Percentiles rank a stretch among this genome's conserved stretches.
These are phyloP conservation scores for Geophilus truncorum DNA, from an alignment of 2,888 invertebrate species.

Conservation along the genomic window DNA sequence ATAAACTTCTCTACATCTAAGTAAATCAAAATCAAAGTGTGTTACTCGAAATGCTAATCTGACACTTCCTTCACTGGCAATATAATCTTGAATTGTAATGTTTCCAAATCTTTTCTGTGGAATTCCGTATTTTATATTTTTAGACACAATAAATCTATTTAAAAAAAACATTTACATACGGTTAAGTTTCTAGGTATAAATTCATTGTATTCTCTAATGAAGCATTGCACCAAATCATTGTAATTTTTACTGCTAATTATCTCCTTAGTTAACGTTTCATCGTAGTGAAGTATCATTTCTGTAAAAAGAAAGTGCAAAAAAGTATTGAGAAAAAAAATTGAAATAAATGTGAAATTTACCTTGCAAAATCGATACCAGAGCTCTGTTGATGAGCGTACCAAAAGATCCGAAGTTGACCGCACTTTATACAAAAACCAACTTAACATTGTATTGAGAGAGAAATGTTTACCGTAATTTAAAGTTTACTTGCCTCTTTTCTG, in stretches of 20 bases:
- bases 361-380: not conserved
- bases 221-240: no score
- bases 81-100: not conserved
- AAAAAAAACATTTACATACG: not conserved
- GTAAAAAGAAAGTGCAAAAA: no score
- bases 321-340: no score
- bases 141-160: not conserved
- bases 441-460: not conserved
- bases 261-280: not conserved
- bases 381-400: not conserved
- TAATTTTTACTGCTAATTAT: not conserved
- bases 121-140: not conserved
- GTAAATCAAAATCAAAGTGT: not conserved
- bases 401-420: not conserved
- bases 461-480: not conserved
- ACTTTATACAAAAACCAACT: not conserved
- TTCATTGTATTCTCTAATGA: not conserved
- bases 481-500: not conserved
- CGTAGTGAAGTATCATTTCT: not conserved
- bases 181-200: not conserved
- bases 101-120: not conserved
- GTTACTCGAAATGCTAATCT: not conserved
- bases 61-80: not conserved
- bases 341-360: not conserved
- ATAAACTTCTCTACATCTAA: no score